These are phyloP conservation scores for Lepidonotus clava DNA, from an alignment of 2,888 invertebrate species.

Conservation along the genomic window DNA sequence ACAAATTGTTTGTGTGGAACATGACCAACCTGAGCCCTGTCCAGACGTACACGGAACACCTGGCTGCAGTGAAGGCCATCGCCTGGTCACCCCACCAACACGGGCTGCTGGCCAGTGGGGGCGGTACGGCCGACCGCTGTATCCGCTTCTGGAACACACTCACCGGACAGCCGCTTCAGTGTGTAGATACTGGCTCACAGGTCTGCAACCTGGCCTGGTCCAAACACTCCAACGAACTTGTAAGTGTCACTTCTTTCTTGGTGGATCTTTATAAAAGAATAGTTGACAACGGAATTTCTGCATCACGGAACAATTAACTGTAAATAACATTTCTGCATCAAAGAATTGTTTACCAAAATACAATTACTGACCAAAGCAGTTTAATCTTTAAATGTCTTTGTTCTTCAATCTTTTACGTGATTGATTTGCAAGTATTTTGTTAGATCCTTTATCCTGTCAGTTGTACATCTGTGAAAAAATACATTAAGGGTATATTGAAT, in stretches of 20 bases:
- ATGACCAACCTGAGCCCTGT: conserved; percentile 78
- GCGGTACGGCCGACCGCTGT: conserved; percentile 95
- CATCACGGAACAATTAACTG: too few species aligned
- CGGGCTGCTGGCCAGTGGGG: conserved; percentile 94
- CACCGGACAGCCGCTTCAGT: conserved; percentile 89
- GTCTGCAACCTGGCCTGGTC: conserved; percentile 97
- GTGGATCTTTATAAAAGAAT: background rate
- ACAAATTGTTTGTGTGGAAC: conserved; percentile 93
- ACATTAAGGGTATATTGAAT: too few species aligned
- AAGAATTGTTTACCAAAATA: too few species aligned
- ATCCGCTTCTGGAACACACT: conserved; percentile 83
- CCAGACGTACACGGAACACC: conserved; percentile 82
- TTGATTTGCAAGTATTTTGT: too few species aligned
- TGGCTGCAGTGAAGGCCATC: conserved; percentile 84
- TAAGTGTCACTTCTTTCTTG: conserved; percentile 77
- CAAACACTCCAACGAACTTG: conserved; percentile 94
- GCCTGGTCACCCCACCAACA: conserved; percentile 99
- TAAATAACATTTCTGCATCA: too few species aligned
- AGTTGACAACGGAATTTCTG: too few species aligned
- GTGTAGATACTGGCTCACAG: conserved; percentile 95
- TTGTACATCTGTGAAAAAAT: too few species aligned
- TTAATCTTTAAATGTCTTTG: too few species aligned
- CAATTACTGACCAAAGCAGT: too few species aligned
- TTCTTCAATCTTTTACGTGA: too few species aligned
- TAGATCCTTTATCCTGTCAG: too few species aligned